phyloP scores from a whole-genome alignment of 2,797 vertebrate species.

The Cichlasoma orientale region DNA sequence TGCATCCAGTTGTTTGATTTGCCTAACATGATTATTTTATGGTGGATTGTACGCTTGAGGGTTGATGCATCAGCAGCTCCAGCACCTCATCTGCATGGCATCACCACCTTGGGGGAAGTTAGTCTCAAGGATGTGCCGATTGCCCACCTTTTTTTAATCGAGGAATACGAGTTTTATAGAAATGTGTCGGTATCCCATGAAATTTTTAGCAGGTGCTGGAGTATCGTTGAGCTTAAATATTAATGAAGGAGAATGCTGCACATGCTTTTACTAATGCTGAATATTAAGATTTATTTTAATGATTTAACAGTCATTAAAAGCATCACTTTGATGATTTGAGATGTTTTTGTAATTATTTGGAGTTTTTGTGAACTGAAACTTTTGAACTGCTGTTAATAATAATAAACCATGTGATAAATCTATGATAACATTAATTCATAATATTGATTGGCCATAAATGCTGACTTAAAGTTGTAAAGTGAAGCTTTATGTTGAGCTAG shows the following conservation, averaged over 20 bases:
- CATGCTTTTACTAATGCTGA: conserved; percentile 12
- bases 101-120: conserved; percentile 45
- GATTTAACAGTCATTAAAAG: conserved; percentile 49
- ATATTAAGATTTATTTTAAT: conserved; percentile 58
- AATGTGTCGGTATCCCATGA: conserved; percentile 27
- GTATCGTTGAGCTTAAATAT: conserved; percentile 51
- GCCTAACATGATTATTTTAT: conserved; percentile 52
- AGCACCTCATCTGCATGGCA: conserved; percentile 30
- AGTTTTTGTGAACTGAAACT: conserved; percentile 16
- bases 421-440: not conserved
- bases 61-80: conserved; percentile 34
- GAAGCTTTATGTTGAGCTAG: not conserved
- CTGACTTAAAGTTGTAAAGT: not conserved
- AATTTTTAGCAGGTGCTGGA: conserved; percentile 44
- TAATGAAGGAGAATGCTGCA: conserved; percentile 37
- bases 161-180: conserved; percentile 34
- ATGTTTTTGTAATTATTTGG: conserved; percentile 17
- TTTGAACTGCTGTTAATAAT: not conserved
- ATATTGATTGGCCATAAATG: not conserved
- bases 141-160: conserved; percentile 38
- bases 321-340: conserved; percentile 24
- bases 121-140: conserved; percentile 21
- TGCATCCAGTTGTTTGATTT: conserved; percentile 45
- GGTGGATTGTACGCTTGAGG: conserved; percentile 29
- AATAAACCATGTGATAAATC: not conserved